Conservation (phyloP, 2,797 vertebrate species). For the Cetoscarus ocellatus region DNA sequence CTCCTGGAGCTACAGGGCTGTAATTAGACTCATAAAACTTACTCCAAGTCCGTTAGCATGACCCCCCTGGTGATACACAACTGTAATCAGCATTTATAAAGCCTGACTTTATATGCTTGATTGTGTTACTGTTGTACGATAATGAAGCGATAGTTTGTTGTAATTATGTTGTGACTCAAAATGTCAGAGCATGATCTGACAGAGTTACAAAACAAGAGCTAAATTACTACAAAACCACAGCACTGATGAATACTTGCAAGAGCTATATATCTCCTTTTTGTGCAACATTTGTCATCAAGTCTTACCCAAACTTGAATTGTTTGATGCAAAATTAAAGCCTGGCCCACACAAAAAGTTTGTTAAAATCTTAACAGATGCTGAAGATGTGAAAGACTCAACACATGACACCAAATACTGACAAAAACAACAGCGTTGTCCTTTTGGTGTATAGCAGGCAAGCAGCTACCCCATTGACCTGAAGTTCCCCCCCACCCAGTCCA, state of each 20-base stretch:
- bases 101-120: conserved; percentile 37
- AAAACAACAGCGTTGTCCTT: no score
- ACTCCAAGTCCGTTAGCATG: conserved; percentile 61
- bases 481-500: no score
- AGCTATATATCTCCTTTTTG: conserved; percentile 1
- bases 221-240: conserved; percentile 18
- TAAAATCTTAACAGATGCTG: no score
- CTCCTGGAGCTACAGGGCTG: conserved; percentile 63
- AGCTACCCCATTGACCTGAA: no score
- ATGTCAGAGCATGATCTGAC: conserved; percentile 28
- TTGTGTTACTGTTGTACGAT: conserved; percentile 36
- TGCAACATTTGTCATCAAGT: conserved; percentile 4
- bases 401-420: no score
- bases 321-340: neutral
- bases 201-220: conserved; percentile 39
- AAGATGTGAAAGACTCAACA: no score
- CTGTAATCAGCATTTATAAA: conserved; percentile 64
- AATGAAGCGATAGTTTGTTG: conserved; percentile 44
- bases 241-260: conserved; percentile 15
- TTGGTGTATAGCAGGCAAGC: no score
- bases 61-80: conserved; percentile 52
- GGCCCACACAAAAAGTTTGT: no score
- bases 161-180: conserved; percentile 28
- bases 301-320: neutral
- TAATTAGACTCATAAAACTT: conserved; percentile 75